phyloP scores from a whole-genome alignment of 2,888 invertebrate species.

The Gandaritis pyraliata region DNA sequence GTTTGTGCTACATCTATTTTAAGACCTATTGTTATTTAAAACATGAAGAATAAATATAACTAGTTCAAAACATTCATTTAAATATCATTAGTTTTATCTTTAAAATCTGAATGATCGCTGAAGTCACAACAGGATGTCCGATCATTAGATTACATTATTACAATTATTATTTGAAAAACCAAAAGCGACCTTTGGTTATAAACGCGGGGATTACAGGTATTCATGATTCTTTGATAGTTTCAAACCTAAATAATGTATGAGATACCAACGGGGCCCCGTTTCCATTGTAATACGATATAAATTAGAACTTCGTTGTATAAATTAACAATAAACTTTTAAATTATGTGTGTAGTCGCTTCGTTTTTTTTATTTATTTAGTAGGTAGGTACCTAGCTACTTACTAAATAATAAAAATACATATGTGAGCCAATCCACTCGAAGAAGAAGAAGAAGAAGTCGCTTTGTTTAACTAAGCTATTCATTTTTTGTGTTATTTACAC shows the following conservation, averaged over 20 bases:
- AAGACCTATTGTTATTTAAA: too few relatives aligned
- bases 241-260: conserved; percentile 48
- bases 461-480: too few relatives aligned
- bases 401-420: too few relatives aligned
- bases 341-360: too few relatives aligned
- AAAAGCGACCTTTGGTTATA: conserved; percentile 43
- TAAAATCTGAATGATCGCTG: conserved; percentile 6
- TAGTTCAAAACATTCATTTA: neutral
- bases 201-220: conserved; percentile 36
- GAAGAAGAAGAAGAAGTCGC: too few relatives aligned
- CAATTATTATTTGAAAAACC: conserved; percentile 12
- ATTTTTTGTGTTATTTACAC: too few relatives aligned
- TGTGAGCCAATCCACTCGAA: too few relatives aligned
- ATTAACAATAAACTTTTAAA: neutral
- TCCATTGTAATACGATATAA: conserved; percentile 35
- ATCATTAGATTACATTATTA: conserved; percentile 33
- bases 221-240: conserved; percentile 33
- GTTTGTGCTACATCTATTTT: too few relatives aligned
- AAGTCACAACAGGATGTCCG: conserved; percentile 17
- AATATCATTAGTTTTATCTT: neutral
- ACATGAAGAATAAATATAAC: too few relatives aligned
- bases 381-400: too few relatives aligned
- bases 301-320: conserved; percentile 2
- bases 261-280: conserved; percentile 27
- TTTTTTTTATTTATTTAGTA: too few relatives aligned